Conservation (phyloP, 2,888 invertebrate species). For the Caenorhabditis macrosperma region DNA sequence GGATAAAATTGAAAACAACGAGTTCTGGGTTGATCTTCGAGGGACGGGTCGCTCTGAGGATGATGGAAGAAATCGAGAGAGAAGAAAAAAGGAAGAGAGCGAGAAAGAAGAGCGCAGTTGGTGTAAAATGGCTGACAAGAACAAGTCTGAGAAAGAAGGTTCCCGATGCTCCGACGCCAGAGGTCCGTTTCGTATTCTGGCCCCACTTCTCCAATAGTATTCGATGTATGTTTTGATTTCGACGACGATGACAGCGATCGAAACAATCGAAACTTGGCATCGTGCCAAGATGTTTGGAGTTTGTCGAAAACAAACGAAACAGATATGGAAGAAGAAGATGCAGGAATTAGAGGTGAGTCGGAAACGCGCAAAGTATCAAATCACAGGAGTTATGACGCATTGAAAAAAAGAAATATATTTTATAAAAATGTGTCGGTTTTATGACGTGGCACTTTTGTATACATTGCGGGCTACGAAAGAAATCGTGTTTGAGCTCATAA, state of each 20-base stretch:
- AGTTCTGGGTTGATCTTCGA: neutral
- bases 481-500: too few species aligned
- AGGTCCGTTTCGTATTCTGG: slow-evolving; percentile 50
- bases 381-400: neutral
- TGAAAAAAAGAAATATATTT: neutral
- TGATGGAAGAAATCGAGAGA: neutral
- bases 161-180: slow-evolving; percentile 36
- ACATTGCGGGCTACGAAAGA: neutral
- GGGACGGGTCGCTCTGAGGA: neutral
- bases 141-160: slow-evolving; percentile 17
- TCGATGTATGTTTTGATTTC: slow-evolving; percentile 37
- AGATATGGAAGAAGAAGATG: neutral
- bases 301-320: neutral
- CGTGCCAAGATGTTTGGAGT: slow-evolving; percentile 32
- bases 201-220: slow-evolving; percentile 13
- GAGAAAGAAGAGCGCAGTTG: slow-evolving; percentile 17
- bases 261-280: slow-evolving; percentile 12
- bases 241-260: slow-evolving; percentile 30
- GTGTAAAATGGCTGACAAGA: slow-evolving; percentile 11
- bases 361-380: neutral
- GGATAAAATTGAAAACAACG: slow-evolving; percentile 3
- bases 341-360: slow-evolving; percentile 1
- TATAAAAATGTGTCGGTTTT: too few species aligned
- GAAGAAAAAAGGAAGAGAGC: neutral
- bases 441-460: neutral